A percentile compares a stretch with the other conserved stretches of the same genome.
These are phyloP conservation scores for Lasioglossum zephyrum DNA, from an alignment of 2,888 invertebrate genomes.

Conservation along the genomic window DNA sequence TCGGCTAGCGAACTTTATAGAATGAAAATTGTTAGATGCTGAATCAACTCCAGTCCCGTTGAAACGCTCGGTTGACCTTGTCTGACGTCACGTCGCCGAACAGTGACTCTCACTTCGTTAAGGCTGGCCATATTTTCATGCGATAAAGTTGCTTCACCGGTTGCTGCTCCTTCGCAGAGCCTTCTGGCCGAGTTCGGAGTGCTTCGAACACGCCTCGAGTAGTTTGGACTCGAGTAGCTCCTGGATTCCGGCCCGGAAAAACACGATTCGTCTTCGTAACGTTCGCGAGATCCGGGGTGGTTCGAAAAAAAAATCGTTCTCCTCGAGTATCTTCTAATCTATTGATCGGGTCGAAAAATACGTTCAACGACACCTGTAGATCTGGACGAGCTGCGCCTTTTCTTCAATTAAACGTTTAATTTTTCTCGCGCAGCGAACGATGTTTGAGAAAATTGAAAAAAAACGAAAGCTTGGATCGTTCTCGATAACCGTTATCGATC, in stretches of 20 bases:
- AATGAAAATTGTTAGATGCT: slow-evolving; percentile 62
- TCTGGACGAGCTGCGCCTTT: no score
- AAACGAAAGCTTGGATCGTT: no score
- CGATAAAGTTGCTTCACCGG: slow-evolving; percentile 30
- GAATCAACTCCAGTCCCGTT: slow-evolving; percentile 67
- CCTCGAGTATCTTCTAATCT: no score
- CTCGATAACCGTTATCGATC: no score
- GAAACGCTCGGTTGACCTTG: slow-evolving; percentile 67
- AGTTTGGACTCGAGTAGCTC: not conserved
- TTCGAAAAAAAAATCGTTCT: no score
- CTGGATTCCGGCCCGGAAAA: not conserved
- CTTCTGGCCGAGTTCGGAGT: not conserved
- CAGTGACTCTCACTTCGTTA: slow-evolving; percentile 67
- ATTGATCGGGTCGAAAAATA: no score
- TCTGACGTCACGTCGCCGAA: slow-evolving; percentile 63
- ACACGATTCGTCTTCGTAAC: not conserved
- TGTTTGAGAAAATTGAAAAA: no score
- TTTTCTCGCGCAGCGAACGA: no score
- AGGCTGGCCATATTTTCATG: slow-evolving; percentile 53
- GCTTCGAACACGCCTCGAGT: not conserved
- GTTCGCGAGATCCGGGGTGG: no score
- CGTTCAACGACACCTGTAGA: no score
- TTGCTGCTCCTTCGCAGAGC: slow-evolving; percentile 12
- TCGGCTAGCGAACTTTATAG: slow-evolving; percentile 49
- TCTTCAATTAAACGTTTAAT: no score